Evolutionary conservation across 1,140 invertebrate species (phyloP).

Genomic region (Lanistes nyassanus): DNA sequence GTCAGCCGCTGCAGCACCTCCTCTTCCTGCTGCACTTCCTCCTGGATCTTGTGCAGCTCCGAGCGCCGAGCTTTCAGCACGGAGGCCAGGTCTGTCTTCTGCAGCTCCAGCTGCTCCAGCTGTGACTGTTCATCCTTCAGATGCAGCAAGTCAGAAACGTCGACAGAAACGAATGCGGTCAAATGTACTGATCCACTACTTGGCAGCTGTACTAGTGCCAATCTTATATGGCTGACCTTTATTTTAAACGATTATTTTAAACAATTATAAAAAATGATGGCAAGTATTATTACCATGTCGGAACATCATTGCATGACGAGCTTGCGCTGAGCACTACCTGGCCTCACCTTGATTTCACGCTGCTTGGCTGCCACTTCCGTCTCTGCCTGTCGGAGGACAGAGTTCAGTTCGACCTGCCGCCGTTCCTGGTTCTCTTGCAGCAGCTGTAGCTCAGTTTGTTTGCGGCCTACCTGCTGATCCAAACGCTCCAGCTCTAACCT

Average conservation of each 20-base stretch:
- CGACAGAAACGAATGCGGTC: no score
- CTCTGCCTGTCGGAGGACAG: conserved; percentile 52
- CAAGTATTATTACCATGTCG: no score
- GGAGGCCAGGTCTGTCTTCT: conserved; percentile 47
- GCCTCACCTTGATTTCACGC: conserved; percentile 51
- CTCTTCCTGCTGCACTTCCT: conserved; percentile 56
- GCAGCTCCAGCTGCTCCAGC: conserved; percentile 46
- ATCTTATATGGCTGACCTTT: no score
- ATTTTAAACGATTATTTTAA: no score
- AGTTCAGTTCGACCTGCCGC: conserved; percentile 48
- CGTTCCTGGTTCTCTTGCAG: conserved; percentile 52
- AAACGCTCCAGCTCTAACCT: conserved; percentile 56
- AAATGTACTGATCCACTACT: no score
- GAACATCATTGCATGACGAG: no score
- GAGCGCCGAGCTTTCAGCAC: conserved; percentile 47
- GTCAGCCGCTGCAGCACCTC: conserved; percentile 56
- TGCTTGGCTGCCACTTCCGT: conserved; percentile 51
- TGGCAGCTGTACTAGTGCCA: no score
- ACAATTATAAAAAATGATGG: no score
- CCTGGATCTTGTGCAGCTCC: conserved; percentile 48
- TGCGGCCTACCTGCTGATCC: conserved; percentile 54
- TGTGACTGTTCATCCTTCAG: conserved; percentile 50
- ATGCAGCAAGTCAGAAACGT: conserved; percentile 1
- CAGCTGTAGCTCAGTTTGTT: conserved; percentile 54
- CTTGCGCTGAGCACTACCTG: no score